These are phyloP conservation scores for Bicyclus anynana DNA, from an alignment of 1,140 invertebrate genomes.

Conservation along the genomic window DNA sequence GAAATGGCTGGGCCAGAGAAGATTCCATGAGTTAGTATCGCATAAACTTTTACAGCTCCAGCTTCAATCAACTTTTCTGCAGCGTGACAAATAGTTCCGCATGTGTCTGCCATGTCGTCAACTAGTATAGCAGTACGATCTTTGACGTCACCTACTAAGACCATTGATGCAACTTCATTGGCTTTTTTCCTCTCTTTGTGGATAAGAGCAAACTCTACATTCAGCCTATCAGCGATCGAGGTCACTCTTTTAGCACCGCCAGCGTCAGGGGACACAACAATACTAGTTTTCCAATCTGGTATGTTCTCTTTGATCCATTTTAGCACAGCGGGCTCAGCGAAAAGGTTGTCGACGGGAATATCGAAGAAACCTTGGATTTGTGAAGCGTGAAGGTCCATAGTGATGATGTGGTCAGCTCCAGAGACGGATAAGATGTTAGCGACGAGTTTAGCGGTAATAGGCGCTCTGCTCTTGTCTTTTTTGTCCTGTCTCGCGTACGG, in stretches of 20 bases:
- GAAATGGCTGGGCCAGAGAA: constrained; percentile 98
- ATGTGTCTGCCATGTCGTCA: constrained; percentile 99
- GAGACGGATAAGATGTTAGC: constrained; percentile 99
- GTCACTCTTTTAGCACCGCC: constrained; percentile 94
- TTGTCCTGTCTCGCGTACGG: constrained; percentile 99
- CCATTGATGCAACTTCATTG: constrained; percentile 99
- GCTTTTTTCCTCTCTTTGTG: constrained; percentile 99
- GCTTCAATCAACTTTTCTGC: constrained; percentile 98
- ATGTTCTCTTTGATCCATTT: constrained; percentile 99
- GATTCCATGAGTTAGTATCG: constrained; percentile 99
- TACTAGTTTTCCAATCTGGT: constrained; percentile 97
- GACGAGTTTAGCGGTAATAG: constrained; percentile 98
- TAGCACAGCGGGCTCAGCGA: constrained; percentile 98
- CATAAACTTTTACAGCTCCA: constrained; percentile 95
- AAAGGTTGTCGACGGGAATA: constrained; percentile 92
- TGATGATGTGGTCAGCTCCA: constrained; percentile 99
- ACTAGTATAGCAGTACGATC: constrained; percentile 98
- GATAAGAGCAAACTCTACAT: constrained; percentile 99
- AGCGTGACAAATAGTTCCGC: constrained; percentile 98
- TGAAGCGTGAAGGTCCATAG: constrained; percentile 99
- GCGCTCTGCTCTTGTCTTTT: constrained; percentile 99
- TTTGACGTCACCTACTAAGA: constrained; percentile 98
- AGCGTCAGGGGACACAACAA: constrained; percentile 99
- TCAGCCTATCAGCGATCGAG: constrained; percentile 90
- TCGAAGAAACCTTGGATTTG: constrained; percentile 91